Percentiles rank a stretch among this genome's conserved stretches.
phyloP scores from a whole-genome alignment of 2,797 vertebrate genomes.

The Delichon dasypus region DNA sequence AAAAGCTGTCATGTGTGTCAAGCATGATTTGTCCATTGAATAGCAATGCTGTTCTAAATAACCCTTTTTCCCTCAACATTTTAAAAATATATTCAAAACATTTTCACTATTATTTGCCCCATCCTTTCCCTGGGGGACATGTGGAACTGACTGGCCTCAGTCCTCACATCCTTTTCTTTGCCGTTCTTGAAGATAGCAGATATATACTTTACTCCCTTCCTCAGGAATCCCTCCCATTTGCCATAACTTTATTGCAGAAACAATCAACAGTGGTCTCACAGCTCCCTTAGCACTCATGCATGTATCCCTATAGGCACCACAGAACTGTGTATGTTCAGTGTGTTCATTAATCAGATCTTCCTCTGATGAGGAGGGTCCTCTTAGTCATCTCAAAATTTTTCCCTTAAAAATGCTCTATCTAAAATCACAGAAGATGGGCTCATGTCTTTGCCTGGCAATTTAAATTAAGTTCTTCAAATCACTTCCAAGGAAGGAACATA shows the following conservation, averaged over 20 bases:
- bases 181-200: background rate
- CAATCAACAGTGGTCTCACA: background rate
- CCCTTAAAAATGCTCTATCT: background rate
- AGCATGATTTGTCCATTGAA: background rate
- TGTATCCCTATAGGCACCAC: background rate
- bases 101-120: background rate
- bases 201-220: background rate
- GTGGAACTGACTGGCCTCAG: background rate
- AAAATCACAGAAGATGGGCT: background rate
- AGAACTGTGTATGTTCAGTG: background rate
- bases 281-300: background rate
- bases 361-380: background rate
- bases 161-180: background rate
- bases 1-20: background rate
- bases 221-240: background rate
- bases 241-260: background rate
- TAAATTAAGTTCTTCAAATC: background rate
- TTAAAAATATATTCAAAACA: background rate
- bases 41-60: background rate
- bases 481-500: background rate
- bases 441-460: background rate
- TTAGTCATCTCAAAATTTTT: background rate
- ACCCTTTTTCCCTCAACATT: background rate
- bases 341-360: background rate
- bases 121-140: background rate